A percentile compares a stretch with the other conserved stretches of the same genome.
These are phyloP conservation scores for Clistopyga incitator DNA, from an alignment of 2,888 invertebrate genomes.

Conservation along the genomic window DNA sequence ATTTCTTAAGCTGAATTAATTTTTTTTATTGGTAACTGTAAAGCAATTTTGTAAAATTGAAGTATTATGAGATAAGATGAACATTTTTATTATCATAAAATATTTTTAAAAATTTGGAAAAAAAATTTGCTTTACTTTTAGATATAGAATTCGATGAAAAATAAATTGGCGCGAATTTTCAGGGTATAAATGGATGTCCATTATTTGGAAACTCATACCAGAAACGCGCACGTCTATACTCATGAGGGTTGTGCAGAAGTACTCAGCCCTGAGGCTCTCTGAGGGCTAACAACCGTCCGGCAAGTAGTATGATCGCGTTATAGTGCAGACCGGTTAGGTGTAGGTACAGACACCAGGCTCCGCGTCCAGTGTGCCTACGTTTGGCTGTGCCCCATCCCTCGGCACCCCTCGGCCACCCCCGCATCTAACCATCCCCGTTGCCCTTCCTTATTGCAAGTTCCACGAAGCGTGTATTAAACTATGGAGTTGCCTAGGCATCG, in stretches of 20 bases:
- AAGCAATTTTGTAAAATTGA: no score
- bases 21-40: no score
- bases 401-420: constrained; percentile 68
- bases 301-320: constrained; percentile 79
- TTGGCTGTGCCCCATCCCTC: constrained; percentile 64
- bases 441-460: constrained; percentile 84
- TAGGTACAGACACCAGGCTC: constrained; percentile 65
- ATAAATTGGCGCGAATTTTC: background rate
- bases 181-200: background rate
- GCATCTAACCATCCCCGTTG: constrained; percentile 62
- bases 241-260: constrained; percentile 24
- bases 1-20: no score
- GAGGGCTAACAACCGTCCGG: constrained; percentile 73
- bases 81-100: no score
- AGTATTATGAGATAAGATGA: no score
- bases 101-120: no score
- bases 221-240: constrained; percentile 33
- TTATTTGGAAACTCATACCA: constrained; percentile 26
- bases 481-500: constrained; percentile 83
- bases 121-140: no score
- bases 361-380: constrained; percentile 42
- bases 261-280: constrained; percentile 48
- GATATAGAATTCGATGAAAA: no score
- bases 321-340: constrained; percentile 73
- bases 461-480: constrained; percentile 83